Evolutionary conservation across 2,797 vertebrate genomes (phyloP).

Genomic region (Botia almorhae): DNA sequence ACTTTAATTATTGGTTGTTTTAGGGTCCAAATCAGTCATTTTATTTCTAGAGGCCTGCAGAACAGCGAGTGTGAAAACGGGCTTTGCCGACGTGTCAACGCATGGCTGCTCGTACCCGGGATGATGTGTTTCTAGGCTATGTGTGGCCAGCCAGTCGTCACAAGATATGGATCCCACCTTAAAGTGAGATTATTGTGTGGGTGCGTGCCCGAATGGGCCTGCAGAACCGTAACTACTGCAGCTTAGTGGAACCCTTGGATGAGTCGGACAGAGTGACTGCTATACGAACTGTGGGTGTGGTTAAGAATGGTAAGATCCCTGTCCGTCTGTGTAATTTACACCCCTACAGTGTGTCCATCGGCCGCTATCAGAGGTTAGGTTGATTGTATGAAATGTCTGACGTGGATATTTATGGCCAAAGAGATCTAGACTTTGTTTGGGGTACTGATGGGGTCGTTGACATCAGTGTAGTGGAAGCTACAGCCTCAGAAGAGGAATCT

Average conservation of each 20-base stretch:
- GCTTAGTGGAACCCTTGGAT: not conserved
- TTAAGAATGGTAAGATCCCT: slow-evolving; percentile 1
- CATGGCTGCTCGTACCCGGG: not conserved
- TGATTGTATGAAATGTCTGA: too few relatives aligned
- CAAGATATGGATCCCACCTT: not conserved
- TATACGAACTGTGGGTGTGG: not conserved
- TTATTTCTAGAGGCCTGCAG: not conserved
- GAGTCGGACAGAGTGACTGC: not conserved
- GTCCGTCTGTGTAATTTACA: slow-evolving; percentile 2
- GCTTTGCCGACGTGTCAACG: not conserved
- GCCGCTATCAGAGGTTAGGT: slow-evolving; percentile 10
- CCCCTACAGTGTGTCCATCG: not conserved
- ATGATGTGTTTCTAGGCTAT: not conserved
- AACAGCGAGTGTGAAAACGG: not conserved
- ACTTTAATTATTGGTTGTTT: slow-evolving; percentile 27
- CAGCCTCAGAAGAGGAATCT: too few relatives aligned
- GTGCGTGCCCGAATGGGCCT: not conserved
- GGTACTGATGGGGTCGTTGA: too few relatives aligned
- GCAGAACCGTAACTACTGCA: not conserved
- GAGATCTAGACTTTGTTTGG: too few relatives aligned
- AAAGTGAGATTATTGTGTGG: not conserved
- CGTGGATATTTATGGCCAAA: too few relatives aligned
- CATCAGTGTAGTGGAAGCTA: too few relatives aligned
- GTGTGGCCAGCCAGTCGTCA: not conserved
- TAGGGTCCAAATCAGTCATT: not conserved